Evolutionary conservation across 2,888 invertebrate genomes (phyloP).

Genomic region (Barypeithes pellucidus): DNA sequence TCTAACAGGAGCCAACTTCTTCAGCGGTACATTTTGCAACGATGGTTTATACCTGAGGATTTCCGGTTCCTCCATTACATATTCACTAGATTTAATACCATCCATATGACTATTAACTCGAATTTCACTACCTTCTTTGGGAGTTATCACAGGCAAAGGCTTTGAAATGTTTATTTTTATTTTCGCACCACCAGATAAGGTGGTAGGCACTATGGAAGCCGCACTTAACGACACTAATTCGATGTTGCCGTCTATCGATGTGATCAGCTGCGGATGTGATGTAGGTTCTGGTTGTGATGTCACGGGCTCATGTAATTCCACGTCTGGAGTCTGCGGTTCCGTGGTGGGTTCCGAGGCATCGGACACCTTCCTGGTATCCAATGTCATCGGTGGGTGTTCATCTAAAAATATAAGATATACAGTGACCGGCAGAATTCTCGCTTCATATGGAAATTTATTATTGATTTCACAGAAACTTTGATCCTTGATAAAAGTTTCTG

Average conservation of each 20-base stretch:
- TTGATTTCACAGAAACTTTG: no score
- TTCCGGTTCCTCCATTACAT: slow-evolving; percentile 74
- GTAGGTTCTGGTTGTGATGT: slow-evolving; percentile 59
- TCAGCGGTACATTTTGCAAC: slow-evolving; percentile 78
- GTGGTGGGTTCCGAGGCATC: not conserved
- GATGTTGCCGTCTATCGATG: slow-evolving; percentile 86
- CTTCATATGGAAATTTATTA: no score
- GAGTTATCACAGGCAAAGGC: slow-evolving; percentile 73
- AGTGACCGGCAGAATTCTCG: no score
- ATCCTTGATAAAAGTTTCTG: no score
- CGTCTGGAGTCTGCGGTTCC: slow-evolving; percentile 10
- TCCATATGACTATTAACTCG: slow-evolving; percentile 58
- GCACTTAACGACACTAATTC: slow-evolving; percentile 69
- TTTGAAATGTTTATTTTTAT: slow-evolving; percentile 91
- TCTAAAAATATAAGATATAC: no score
- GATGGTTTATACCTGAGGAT: slow-evolving; percentile 78
- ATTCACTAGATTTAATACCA: slow-evolving; percentile 70
- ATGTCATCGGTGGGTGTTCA: not conserved
- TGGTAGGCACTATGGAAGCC: slow-evolving; percentile 59
- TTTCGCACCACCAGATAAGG: slow-evolving; percentile 71
- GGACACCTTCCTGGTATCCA: slow-evolving; percentile 9
- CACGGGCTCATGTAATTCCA: not conserved
- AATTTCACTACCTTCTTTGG: slow-evolving; percentile 59
- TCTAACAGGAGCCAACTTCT: slow-evolving; percentile 80
- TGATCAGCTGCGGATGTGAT: slow-evolving; percentile 74